Conservation (phyloP, 2,888 invertebrate species). For the Stenchaetothrips biformis region DNA sequence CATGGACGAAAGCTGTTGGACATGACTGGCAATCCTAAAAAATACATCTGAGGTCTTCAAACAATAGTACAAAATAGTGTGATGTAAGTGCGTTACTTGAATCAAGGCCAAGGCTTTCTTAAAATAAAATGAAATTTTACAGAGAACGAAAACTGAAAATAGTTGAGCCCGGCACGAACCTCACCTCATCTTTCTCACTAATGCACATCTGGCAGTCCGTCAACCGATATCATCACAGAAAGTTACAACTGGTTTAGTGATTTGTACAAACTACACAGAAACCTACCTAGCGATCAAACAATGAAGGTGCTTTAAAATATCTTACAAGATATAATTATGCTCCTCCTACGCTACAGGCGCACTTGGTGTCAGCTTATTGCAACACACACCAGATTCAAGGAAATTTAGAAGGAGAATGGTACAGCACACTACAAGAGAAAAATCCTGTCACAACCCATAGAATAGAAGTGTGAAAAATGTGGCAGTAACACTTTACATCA, state of each 20-base stretch:
- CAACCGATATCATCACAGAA: slow-evolving; percentile 24
- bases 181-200: slow-evolving; percentile 11
- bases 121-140: background rate
- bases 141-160: slow-evolving; percentile 7
- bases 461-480: slow-evolving; percentile 23
- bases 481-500: slow-evolving; percentile 24
- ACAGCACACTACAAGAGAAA: slow-evolving; percentile 23
- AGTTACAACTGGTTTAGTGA: slow-evolving; percentile 25
- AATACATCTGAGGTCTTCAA: slow-evolving; percentile 23
- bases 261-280: slow-evolving; percentile 18
- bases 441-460: slow-evolving; percentile 23
- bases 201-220: slow-evolving; percentile 18
- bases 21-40: slow-evolving; percentile 14
- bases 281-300: slow-evolving; percentile 23
- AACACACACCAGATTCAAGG: slow-evolving; percentile 8
- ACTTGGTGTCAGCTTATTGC: slow-evolving; percentile 23
- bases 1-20: slow-evolving; percentile 18
- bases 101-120: slow-evolving; percentile 18
- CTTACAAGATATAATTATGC: slow-evolving; percentile 16
- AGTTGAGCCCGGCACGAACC: slow-evolving; percentile 22
- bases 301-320: slow-evolving; percentile 22
- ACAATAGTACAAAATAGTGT: slow-evolving; percentile 6
- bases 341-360: slow-evolving; percentile 11
- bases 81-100: slow-evolving; percentile 24
- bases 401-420: slow-evolving; percentile 8